Conservation (phyloP, 1,140 invertebrate genomes). For the Batillaria attramentaria region DNA sequence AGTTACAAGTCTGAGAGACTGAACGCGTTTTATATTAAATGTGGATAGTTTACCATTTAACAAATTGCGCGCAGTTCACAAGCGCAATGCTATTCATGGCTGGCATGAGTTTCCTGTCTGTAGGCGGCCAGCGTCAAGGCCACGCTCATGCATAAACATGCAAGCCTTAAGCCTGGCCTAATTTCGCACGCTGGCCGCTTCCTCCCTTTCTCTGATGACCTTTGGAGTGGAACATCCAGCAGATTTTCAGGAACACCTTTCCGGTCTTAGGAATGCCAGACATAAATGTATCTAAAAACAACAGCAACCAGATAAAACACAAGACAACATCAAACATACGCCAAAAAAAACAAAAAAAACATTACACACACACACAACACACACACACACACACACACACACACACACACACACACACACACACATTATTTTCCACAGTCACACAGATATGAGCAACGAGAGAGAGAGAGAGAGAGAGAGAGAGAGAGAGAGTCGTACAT, state of each 20-base stretch:
- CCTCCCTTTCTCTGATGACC: not conserved
- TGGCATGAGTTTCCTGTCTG: not conserved
- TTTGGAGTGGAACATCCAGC: too few relatives aligned
- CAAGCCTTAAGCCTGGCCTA: too few relatives aligned
- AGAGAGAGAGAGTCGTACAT: too few relatives aligned
- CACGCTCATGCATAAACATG: too few relatives aligned
- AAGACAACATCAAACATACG: not conserved
- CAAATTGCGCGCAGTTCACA: too few relatives aligned
- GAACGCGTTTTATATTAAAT: not conserved
- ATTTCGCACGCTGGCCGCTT: too few relatives aligned
- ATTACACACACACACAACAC: not conserved
- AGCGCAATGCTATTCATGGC: too few relatives aligned
- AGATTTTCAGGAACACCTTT: too few relatives aligned
- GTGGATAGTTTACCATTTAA: too few relatives aligned
- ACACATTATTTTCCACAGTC: not conserved
- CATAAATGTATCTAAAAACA: too few relatives aligned
- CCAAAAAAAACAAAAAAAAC: not conserved
- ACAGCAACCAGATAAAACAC: not conserved
- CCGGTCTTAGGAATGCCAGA: too few relatives aligned
- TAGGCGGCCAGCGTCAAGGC: too few relatives aligned
- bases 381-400: conserved; percentile 17
- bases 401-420: conserved; percentile 14
- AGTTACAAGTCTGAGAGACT: not conserved
- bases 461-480: not conserved
- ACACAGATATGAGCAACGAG: not conserved